Conservation (phyloP, 2,888 invertebrate genomes). For the Napeogenes sylphis region DNA sequence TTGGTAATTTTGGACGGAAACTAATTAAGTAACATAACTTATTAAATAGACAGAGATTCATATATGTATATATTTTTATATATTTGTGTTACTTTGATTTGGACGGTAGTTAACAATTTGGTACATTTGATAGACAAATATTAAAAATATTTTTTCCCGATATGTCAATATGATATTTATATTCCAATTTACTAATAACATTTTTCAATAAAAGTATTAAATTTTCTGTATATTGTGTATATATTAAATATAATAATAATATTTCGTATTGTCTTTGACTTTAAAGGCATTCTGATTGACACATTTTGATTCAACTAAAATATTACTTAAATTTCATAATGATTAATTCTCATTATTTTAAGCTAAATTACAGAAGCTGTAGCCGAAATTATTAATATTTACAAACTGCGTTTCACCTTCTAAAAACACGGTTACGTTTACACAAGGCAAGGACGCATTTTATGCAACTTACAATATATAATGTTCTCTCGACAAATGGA, state of each 20-base stretch:
- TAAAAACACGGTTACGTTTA: slow-evolving; percentile 12
- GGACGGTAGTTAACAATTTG: slow-evolving; percentile 52
- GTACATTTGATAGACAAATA: slow-evolving; percentile 34
- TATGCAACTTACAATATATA: slow-evolving; percentile 42
- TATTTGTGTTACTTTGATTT: slow-evolving; percentile 34
- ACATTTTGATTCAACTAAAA: slow-evolving; percentile 21
- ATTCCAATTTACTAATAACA: slow-evolving; percentile 3
- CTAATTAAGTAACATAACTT: slow-evolving; percentile 68
- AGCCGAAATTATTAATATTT: slow-evolving; percentile 34
- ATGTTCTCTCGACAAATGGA: slow-evolving; percentile 22
- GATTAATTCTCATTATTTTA: slow-evolving; percentile 1
- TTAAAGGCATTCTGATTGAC: slow-evolving; percentile 55
- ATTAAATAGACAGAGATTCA: slow-evolving; percentile 51
- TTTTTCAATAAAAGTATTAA: slow-evolving; percentile 9
- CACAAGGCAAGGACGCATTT: slow-evolving; percentile 57
- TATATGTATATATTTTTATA: slow-evolving; percentile 30
- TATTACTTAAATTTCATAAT: not conserved
- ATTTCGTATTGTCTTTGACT: slow-evolving; percentile 44
- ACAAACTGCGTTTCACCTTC: slow-evolving; percentile 32
- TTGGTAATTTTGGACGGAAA: slow-evolving; percentile 75
- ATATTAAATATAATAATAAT: slow-evolving; percentile 14
- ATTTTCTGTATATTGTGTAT: slow-evolving; percentile 28
- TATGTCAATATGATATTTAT: not conserved
- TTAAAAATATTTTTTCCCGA: slow-evolving; percentile 1
- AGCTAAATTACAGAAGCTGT: slow-evolving; percentile 11